Evolutionary conservation across 2,888 invertebrate species (phyloP).

Genomic region (Andricus quercusramuli): DNA sequence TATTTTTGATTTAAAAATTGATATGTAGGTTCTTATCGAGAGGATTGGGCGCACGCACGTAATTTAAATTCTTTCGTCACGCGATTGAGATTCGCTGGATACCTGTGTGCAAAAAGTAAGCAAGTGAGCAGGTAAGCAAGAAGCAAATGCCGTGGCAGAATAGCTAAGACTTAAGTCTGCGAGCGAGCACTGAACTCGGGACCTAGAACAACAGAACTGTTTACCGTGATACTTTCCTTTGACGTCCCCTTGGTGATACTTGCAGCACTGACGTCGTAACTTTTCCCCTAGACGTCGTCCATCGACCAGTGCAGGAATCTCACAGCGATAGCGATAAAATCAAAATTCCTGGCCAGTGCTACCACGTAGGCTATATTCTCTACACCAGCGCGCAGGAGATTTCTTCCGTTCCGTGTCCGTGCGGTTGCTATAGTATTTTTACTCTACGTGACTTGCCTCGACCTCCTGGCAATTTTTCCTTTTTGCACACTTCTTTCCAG

Average conservation of each 20-base stretch:
- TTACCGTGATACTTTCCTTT: slow-evolving; percentile 70
- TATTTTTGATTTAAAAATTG: not conserved
- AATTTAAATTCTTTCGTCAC: not conserved
- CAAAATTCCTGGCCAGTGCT: slow-evolving; percentile 45
- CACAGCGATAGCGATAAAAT: slow-evolving; percentile 38
- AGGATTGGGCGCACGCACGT: not conserved
- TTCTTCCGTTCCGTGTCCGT: not conserved
- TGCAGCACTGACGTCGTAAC: slow-evolving; percentile 56
- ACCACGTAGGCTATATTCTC: not conserved
- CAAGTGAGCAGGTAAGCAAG: not conserved
- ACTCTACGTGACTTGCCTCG: slow-evolving; percentile 26
- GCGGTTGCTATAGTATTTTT: not conserved
- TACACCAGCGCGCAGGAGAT: not conserved
- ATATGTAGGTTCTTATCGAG: not conserved
- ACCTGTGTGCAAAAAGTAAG: not conserved
- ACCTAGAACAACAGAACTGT: slow-evolving; percentile 71
- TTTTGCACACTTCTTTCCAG: not conserved
- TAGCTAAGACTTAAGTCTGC: slow-evolving; percentile 42
- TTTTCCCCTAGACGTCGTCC: slow-evolving; percentile 47
- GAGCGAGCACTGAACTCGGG: slow-evolving; percentile 61
- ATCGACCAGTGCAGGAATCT: slow-evolving; percentile 29
- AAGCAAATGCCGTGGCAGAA: slow-evolving; percentile 8
- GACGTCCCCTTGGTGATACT: slow-evolving; percentile 57
- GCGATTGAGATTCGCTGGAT: slow-evolving; percentile 9
- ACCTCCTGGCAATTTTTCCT: not conserved